A percentile compares a stretch with the other conserved stretches of the same genome.
Evolutionary conservation across 2,888 invertebrate species (phyloP).

Genomic region (Leptopterna dolabrata): DNA sequence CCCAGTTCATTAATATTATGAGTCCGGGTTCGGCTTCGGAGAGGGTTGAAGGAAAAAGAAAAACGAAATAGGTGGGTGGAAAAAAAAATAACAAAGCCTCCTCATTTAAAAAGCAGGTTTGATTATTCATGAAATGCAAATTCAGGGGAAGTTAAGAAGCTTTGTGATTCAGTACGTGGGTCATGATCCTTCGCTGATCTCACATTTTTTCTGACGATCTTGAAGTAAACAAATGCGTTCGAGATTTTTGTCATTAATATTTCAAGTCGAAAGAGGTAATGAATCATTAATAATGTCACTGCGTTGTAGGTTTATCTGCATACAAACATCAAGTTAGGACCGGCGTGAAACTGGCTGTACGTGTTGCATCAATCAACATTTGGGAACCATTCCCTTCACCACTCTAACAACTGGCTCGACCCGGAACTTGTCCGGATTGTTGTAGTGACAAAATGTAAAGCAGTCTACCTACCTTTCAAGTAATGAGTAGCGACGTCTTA

Average conservation of each 20-base stretch:
- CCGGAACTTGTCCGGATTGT: no score
- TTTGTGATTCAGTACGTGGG: conserved; percentile 10
- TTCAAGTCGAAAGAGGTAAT: not conserved
- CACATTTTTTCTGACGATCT: not conserved
- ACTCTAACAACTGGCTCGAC: no score
- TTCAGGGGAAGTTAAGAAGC: conserved; percentile 15
- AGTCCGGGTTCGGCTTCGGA: not conserved
- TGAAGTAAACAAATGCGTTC: not conserved
- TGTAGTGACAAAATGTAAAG: no score
- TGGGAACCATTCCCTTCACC: no score
- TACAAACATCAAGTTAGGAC: no score
- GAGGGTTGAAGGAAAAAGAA: not conserved
- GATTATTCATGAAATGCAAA: conserved; percentile 49
- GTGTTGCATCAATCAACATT: no score
- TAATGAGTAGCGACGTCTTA: no score
- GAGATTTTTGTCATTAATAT: not conserved
- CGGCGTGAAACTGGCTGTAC: no score
- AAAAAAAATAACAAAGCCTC: not conserved
- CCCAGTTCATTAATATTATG: conserved; percentile 32
- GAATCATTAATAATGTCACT: no score
- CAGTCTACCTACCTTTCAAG: no score
- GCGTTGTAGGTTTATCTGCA: no score
- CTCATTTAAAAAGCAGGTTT: conserved; percentile 21
- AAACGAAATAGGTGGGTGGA: not conserved
- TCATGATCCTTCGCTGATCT: conserved; percentile 21